phyloP scores from a whole-genome alignment of 2,797 vertebrate species.

The Tauraco hartlaubi region DNA sequence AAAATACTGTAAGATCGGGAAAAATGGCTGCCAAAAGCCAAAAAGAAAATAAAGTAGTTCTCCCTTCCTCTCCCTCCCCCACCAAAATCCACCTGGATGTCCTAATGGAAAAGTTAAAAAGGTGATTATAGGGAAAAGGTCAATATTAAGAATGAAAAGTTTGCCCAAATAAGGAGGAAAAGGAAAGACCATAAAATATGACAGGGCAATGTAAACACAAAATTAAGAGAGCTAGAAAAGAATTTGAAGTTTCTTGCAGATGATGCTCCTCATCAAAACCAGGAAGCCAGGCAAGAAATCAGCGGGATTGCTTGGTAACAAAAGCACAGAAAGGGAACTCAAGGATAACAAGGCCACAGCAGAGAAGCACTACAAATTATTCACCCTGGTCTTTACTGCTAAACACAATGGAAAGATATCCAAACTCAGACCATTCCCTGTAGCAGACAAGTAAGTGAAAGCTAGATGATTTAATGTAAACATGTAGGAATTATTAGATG shows the following conservation, averaged over 20 bases:
- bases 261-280: not conserved
- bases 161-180: not conserved
- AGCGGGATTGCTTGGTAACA: not conserved
- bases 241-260: not conserved
- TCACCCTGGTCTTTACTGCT: not conserved
- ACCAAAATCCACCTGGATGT: not conserved
- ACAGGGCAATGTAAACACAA: not conserved
- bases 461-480: not conserved
- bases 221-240: not conserved
- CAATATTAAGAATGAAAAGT: not conserved
- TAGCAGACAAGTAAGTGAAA: not conserved
- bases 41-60: not conserved
- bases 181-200: not conserved
- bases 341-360: not conserved
- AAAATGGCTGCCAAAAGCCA: not conserved
- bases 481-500: not conserved
- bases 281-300: not conserved
- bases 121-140: not conserved
- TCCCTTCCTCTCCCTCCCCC: not conserved
- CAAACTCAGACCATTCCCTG: not conserved
- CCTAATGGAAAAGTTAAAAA: not conserved
- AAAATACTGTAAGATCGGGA: not conserved
- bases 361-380: not conserved
- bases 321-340: not conserved
- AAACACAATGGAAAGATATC: not conserved